Conservation (phyloP, 1,140 invertebrate species). For the Odontomachus brunneus region DNA sequence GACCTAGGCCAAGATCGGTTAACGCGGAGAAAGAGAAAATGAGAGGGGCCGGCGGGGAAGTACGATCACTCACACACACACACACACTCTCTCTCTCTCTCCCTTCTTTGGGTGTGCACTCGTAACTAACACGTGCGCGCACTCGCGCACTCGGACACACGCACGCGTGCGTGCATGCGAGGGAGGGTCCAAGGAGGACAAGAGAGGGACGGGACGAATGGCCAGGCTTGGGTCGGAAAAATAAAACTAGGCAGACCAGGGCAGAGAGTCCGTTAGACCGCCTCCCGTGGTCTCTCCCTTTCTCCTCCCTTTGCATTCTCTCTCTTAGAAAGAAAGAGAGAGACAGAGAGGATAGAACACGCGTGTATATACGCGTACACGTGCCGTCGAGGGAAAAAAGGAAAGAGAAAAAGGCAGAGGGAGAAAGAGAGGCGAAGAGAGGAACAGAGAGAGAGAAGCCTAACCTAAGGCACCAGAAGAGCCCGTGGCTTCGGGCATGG, state of each 20-base stretch:
- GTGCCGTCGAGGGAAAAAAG: constrained; percentile 37
- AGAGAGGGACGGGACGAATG: constrained; percentile 68
- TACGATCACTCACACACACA: constrained; percentile 64
- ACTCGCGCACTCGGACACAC: neutral
- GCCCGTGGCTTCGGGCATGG: constrained; percentile 67
- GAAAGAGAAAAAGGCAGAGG: constrained; percentile 42
- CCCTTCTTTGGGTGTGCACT: neutral
- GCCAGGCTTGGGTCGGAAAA: constrained; percentile 63
- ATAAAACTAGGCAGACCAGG: constrained; percentile 72
- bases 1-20: constrained; percentile 62
- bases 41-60: constrained; percentile 43
- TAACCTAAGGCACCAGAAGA: constrained; percentile 76
- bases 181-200: constrained; percentile 48
- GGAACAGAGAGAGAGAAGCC: constrained; percentile 56
- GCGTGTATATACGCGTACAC: constrained; percentile 12
- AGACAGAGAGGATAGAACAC: constrained; percentile 46
- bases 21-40: constrained; percentile 55
- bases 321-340: constrained; percentile 45
- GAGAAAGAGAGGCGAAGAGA: constrained; percentile 50
- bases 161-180: constrained; percentile 25
- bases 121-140: neutral
- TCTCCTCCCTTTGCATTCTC: constrained; percentile 17
- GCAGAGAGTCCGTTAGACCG: constrained; percentile 66
- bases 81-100: constrained; percentile 19
- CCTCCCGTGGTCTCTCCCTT: constrained; percentile 47